phyloP scores from a whole-genome alignment of 2,797 vertebrate species.

The Perodicticus potto region DNA sequence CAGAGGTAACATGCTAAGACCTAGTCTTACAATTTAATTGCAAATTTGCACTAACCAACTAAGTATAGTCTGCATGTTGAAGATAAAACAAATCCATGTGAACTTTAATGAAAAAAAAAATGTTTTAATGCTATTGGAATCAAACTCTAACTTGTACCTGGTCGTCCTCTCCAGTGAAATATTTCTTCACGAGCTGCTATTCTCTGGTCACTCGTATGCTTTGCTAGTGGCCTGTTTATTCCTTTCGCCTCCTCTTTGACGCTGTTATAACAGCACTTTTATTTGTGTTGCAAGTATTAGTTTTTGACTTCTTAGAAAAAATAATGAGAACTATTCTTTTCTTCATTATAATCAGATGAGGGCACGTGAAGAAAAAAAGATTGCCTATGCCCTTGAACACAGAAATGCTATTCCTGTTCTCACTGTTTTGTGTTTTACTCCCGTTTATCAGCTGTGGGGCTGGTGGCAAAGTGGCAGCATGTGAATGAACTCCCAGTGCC shows the following conservation, averaged over 20 bases:
- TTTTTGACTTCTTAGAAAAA: not conserved
- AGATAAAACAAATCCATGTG: slow-evolving; percentile 61
- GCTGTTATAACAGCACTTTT: not conserved
- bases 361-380: not conserved
- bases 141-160: not conserved
- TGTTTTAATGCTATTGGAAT: slow-evolving; percentile 45
- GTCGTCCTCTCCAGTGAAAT: not conserved
- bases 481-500: not conserved
- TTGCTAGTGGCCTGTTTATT: not conserved
- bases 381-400: not conserved
- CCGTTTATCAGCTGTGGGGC: not conserved
- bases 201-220: not conserved
- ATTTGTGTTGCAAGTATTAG: slow-evolving; percentile 27
- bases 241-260: not conserved
- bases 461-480: not conserved
- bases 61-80: not conserved
- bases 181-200: not conserved
- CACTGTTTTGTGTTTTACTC: not conserved
- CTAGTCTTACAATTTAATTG: slow-evolving; percentile 74
- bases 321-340: not conserved
- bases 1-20: not conserved
- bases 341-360: not conserved
- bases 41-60: slow-evolving; percentile 64
- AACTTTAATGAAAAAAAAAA: slow-evolving; percentile 33
- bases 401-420: not conserved